Evolutionary conservation across 2,797 vertebrate species (phyloP).

Genomic region (Sarcoramphus papa): DNA sequence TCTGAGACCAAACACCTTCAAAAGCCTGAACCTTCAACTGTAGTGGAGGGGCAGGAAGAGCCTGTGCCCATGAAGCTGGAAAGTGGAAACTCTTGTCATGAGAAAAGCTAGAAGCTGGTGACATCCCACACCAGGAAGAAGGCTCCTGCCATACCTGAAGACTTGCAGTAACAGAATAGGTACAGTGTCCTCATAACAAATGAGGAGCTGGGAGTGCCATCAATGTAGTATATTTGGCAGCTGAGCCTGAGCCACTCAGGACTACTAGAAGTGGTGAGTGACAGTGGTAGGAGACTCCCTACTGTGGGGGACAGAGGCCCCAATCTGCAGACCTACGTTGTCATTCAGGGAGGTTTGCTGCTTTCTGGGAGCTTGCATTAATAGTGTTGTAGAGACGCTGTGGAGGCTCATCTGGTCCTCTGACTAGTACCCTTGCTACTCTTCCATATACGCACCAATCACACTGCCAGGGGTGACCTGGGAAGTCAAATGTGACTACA

Average conservation of each 20-base stretch:
- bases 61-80: neutral
- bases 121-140: neutral
- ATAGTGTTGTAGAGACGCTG: neutral
- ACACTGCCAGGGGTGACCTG: neutral
- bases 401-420: neutral
- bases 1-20: neutral
- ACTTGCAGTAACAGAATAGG: neutral
- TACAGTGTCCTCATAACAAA: neutral
- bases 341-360: neutral
- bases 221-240: neutral
- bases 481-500: neutral
- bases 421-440: neutral
- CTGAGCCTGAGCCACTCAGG: neutral
- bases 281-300: neutral
- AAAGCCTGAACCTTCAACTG: neutral
- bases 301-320: neutral
- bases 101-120: neutral
- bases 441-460: neutral
- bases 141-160: neutral
- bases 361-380: neutral
- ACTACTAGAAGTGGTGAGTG: neutral
- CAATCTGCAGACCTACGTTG: neutral
- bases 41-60: neutral
- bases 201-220: neutral
- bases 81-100: neutral